Percentiles rank a stretch among this genome's conserved stretches.
Conservation (phyloP, 1,140 invertebrate species). For the Bathynomus jamesi region DNA sequence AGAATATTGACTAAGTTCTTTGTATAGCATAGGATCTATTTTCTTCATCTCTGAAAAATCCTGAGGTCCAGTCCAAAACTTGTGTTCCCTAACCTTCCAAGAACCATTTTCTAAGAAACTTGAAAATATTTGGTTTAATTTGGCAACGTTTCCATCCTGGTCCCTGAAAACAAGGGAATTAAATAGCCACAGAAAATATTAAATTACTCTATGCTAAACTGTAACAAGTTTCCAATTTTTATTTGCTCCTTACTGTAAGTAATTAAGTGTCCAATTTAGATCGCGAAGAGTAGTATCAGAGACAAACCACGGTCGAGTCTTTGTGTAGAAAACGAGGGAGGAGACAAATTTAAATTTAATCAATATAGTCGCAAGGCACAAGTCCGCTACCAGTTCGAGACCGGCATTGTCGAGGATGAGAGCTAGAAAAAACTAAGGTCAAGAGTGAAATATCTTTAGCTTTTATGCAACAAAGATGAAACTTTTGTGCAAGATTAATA, state of each 20-base stretch:
- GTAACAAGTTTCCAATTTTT: too few species aligned
- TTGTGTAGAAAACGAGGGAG: slow-evolving; percentile 74
- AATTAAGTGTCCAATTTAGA: slow-evolving; percentile 59
- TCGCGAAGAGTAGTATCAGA: slow-evolving; percentile 78
- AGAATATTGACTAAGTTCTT: slow-evolving; percentile 10
- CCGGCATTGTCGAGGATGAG: slow-evolving; percentile 89
- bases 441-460: not conserved
- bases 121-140: not conserved
- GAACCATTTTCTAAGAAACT: not conserved
- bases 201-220: not conserved
- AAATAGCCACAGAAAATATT: not conserved
- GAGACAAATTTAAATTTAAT: slow-evolving; percentile 56
- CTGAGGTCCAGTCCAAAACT: slow-evolving; percentile 21
- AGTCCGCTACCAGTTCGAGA: slow-evolving; percentile 84
- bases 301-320: slow-evolving; percentile 91
- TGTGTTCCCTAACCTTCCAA: slow-evolving; percentile 17
- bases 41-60: slow-evolving; percentile 21
- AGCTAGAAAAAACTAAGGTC: slow-evolving; percentile 46
- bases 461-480: not conserved
- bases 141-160: not conserved
- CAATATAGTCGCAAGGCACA: slow-evolving; percentile 77
- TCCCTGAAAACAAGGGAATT: not conserved
- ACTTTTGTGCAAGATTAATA: not conserved
- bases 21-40: slow-evolving; percentile 16
- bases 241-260: slow-evolving; percentile 40